These are phyloP conservation scores for Keiferia lycopersicella DNA, from an alignment of 2,888 invertebrate species.

Conservation along the genomic window DNA sequence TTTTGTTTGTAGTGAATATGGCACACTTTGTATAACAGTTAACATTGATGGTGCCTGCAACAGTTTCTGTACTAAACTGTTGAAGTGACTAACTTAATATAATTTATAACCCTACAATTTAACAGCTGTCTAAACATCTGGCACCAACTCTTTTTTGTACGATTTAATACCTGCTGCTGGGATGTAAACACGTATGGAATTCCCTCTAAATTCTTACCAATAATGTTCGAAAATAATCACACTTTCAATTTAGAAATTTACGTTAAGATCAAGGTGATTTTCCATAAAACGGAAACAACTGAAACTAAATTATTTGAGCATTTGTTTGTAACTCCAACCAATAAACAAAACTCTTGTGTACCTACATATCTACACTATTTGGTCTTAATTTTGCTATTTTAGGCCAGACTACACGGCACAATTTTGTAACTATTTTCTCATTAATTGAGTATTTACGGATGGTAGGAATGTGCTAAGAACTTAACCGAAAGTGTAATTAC, in stretches of 20 bases:
- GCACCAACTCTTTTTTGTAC: conserved; percentile 23
- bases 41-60: neutral
- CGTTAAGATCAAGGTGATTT: no score
- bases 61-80: neutral
- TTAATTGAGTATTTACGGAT: conserved; percentile 12
- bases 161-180: conserved; percentile 35
- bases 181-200: conserved; percentile 50
- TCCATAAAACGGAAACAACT: neutral
- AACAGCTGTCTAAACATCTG: conserved; percentile 15
- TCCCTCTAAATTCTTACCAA: conserved; percentile 54
- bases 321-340: neutral
- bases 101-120: neutral
- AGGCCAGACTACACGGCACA: neutral
- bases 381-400: neutral
- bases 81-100: conserved; percentile 5
- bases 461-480: conserved; percentile 33
- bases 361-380: neutral
- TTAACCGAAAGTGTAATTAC: conserved; percentile 68
- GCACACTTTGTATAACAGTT: conserved; percentile 29
- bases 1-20: conserved; percentile 27
- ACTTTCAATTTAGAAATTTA: conserved; percentile 53
- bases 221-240: conserved; percentile 56
- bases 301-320: neutral
- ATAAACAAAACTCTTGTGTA: neutral
- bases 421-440: neutral